These are phyloP conservation scores for Podilymbus podiceps DNA, from an alignment of 2,113 vertebrate genomes.

Conservation along the genomic window DNA sequence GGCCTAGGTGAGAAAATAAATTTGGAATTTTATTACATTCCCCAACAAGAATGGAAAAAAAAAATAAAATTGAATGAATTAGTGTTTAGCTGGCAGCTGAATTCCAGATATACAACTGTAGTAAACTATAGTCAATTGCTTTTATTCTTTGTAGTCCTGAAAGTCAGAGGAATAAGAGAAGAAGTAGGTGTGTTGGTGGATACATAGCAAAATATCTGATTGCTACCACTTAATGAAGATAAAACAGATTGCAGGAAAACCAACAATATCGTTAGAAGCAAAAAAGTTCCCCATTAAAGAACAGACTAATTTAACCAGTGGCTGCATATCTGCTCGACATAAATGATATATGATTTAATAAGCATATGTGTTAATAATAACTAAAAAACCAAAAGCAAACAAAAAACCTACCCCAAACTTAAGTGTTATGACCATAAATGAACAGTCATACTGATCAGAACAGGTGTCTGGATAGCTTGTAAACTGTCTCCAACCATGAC, in stretches of 20 bases:
- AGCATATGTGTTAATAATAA: not conserved
- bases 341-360: not conserved
- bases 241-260: not conserved
- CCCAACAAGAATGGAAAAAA: not conserved
- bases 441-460: not conserved
- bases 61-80: not conserved
- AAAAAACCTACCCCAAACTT: too few relatives aligned
- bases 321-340: not conserved
- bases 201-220: not conserved
- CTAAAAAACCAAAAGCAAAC: too few relatives aligned
- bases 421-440: not conserved
- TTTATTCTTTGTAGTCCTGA: not conserved
- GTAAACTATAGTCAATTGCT: not conserved
- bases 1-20: slow-evolving; percentile 41
- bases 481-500: not conserved
- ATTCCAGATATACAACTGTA: not conserved
- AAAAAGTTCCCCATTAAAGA: not conserved
- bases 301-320: not conserved
- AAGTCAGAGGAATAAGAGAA: not conserved
- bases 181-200: not conserved
- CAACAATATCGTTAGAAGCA: not conserved
- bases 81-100: not conserved
- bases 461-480: not conserved
- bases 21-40: not conserved
- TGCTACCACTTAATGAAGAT: not conserved